A percentile compares a stretch with the other conserved stretches of the same genome.
Evolutionary conservation across 2,797 vertebrate species (phyloP).

Genomic region (Sebastes paucispinis): DNA sequence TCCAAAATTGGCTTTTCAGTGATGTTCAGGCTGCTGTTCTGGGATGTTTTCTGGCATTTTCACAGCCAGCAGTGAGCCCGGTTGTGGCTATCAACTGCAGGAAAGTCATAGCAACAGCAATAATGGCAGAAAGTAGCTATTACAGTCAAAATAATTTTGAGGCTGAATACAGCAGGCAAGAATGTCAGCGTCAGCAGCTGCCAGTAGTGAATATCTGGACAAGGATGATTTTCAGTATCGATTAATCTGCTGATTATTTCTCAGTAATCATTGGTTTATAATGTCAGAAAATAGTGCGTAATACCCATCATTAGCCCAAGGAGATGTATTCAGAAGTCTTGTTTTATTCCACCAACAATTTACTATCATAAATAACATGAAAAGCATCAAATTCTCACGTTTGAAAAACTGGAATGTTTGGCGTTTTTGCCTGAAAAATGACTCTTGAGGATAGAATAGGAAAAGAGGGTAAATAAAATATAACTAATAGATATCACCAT

Average conservation of each 20-base stretch:
- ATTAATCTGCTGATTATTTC: slow-evolving; percentile 1
- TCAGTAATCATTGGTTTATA: background rate
- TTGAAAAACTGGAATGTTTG: background rate
- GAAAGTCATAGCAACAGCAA: background rate
- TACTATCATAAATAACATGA: background rate
- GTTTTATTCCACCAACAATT: background rate
- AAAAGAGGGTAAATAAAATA: too few relatives aligned
- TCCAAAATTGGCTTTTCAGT: background rate
- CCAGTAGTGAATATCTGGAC: background rate
- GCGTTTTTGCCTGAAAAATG: background rate
- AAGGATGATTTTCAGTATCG: background rate
- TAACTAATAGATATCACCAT: background rate
- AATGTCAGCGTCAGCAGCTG: background rate
- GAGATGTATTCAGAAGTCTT: background rate
- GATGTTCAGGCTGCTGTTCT: background rate
- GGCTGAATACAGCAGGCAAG: background rate
- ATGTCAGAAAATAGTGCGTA: background rate
- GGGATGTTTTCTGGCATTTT: background rate
- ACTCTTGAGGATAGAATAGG: too few relatives aligned
- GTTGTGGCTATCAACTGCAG: background rate
- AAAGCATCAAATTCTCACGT: background rate
- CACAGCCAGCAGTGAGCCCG: background rate
- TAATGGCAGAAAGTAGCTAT: background rate
- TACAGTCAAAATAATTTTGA: background rate
- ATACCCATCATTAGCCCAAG: background rate